Base-by-base conservation (phyloP, 2,113 vertebrate genomes). In the Orthonyx spaldingii region DNA sequence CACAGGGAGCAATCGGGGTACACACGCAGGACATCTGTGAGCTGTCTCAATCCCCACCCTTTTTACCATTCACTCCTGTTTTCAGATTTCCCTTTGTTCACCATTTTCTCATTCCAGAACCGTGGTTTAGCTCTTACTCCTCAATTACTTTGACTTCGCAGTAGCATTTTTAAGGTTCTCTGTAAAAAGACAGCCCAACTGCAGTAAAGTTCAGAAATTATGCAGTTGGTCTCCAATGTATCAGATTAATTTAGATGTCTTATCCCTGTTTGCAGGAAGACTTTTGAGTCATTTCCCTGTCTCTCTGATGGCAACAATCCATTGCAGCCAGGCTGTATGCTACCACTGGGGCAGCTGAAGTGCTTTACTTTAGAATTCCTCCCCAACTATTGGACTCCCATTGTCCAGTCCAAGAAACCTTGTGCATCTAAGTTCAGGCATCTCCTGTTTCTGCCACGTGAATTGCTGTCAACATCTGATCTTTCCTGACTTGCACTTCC, bases 211-310 rank as follows among this genome's bases (percentile, higher is more conserved):
- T 63, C 52, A 84, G 49, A 82, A 76, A 47, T 4, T 1, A 42
- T 0, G 1, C 64, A 30, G 41, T 20, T 55, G 53, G 20, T 12
- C 56, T 70, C 21, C 33, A 46, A 4, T 0, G 6, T 5, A 74
- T n/a, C 22, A 14, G 6, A 22, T 11, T 23, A 9, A 24, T 59
- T 57, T 8, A 59, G 20, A 21, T 16, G 6, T 22, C 74, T 91
- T 28, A 82, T 50, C 7, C 14, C 21, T 44, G 17, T 52, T 8
- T 71, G 27, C 44, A 84, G 63, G 16, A 52, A 52, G 24, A 52
- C 21, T 55, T 61, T 32, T 11, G 18, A 59, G 26, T 9, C 4
- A 59, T 27, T 47, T 55, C 37, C 17, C 56, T 46, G 27, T 17
- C n/a, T 7, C 56, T 82, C 33, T 41, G n/a, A 56, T 1, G 4